Evolutionary conservation across 2,113 vertebrate genomes (phyloP).

Genomic region (Nothoprocta pentlandii): DNA sequence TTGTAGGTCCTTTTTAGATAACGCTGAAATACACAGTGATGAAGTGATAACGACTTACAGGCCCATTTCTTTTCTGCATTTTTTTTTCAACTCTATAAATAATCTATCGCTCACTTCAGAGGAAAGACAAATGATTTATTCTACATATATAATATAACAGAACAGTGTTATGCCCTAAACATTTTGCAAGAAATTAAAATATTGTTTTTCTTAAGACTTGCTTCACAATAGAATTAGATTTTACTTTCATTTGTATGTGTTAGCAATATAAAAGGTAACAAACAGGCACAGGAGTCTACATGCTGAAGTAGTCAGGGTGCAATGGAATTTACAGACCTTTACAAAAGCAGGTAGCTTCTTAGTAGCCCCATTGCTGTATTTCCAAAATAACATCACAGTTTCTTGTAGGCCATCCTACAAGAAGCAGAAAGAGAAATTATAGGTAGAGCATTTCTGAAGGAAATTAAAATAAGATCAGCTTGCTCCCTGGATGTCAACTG

Average conservation of each 20-base stretch:
- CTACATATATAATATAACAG: background rate
- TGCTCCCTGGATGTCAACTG: background rate
- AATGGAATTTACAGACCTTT: conserved; percentile 49
- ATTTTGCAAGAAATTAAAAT: conserved; percentile 9
- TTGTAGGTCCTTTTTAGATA: conserved; percentile 25
- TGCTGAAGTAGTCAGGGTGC: background rate
- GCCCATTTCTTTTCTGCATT: conserved; percentile 17
- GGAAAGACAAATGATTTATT: background rate
- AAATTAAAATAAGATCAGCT: conserved; percentile 6
- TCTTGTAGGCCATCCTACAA: conserved; percentile 25
- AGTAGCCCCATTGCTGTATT: background rate
- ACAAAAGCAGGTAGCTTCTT: background rate
- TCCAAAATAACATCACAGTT: background rate
- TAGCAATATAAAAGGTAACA: background rate
- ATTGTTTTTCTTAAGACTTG: background rate
- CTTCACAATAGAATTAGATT: background rate
- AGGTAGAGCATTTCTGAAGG: background rate
- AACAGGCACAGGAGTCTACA: background rate
- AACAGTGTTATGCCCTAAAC: background rate
- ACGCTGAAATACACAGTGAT: background rate
- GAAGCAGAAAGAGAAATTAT: conserved; percentile 3
- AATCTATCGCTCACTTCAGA: conserved; percentile 13
- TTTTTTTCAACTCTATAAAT: conserved; percentile 2
- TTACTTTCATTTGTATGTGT: background rate
- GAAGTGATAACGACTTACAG: conserved; percentile 29